A percentile compares a stretch with the other conserved stretches of the same genome.
Conservation (phyloP, 2,888 invertebrate species). For the Xestoiulus laeticollis region DNA sequence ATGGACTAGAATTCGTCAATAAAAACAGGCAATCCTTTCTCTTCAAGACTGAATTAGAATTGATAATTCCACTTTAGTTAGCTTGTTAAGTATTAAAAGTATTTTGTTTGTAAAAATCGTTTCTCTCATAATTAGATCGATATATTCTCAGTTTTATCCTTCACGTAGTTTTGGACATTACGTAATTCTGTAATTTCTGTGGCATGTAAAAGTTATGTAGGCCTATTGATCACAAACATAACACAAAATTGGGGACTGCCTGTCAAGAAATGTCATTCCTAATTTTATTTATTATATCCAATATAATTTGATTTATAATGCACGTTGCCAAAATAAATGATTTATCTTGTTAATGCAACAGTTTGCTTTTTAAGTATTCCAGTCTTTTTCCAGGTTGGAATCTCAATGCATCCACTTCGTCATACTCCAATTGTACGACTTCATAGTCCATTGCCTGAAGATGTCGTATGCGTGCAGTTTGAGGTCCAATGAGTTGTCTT, state of each 20-base stretch:
- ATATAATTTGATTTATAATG: neutral
- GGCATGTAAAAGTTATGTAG: no score
- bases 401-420: conserved; percentile 66
- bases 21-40: neutral
- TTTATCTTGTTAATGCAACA: conserved; percentile 13
- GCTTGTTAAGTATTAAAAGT: no score
- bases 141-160: no score
- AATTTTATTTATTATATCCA: neutral
- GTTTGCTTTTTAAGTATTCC: neutral
- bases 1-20: neutral
- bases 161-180: no score
- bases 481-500: conserved; percentile 71
- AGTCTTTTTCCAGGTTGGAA: neutral
- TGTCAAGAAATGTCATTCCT: neutral
- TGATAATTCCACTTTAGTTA: no score
- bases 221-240: neutral
- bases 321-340: neutral
- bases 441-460: conserved; percentile 72
- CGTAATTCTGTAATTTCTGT: no score
- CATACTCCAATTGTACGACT: conserved; percentile 71
- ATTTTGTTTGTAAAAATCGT: no score
- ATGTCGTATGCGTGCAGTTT: conserved; percentile 72
- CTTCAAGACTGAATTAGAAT: neutral
- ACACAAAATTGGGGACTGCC: neutral
- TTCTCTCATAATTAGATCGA: no score